A percentile compares a stretch with the other conserved stretches of the same genome.
These are phyloP conservation scores for Diorhabda elongata DNA, from an alignment of 1,140 invertebrate genomes.

Conservation along the genomic window DNA sequence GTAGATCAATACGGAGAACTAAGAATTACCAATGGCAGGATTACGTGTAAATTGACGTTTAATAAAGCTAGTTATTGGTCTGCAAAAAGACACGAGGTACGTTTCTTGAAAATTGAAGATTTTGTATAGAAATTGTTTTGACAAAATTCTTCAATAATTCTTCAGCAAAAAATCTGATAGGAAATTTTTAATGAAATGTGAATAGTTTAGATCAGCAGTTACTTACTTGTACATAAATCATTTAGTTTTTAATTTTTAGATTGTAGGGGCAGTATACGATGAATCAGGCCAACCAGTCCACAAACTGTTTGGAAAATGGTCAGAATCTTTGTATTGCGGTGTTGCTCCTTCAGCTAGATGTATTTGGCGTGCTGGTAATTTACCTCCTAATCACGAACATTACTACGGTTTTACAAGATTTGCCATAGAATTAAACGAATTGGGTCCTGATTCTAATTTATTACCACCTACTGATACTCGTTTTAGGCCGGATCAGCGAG, in stretches of 20 bases:
- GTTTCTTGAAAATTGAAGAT: not conserved
- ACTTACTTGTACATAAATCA: no score
- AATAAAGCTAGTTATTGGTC: constrained; percentile 81
- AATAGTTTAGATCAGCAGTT: no score
- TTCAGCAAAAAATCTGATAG: no score
- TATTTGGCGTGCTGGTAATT: constrained; percentile 74
- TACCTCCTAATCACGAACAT: constrained; percentile 74
- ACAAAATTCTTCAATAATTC: no score
- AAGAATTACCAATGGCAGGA: constrained; percentile 61
- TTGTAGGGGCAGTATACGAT: constrained; percentile 63
- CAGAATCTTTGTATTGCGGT: constrained; percentile 73
- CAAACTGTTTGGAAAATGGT: constrained; percentile 77
- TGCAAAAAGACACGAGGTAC: constrained; percentile 66
- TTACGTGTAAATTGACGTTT: constrained; percentile 76
- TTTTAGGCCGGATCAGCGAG: constrained; percentile 54
- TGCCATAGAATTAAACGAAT: constrained; percentile 81
- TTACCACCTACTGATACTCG: constrained; percentile 74
- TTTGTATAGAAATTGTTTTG: no score
- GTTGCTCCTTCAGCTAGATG: constrained; percentile 66
- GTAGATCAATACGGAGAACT: constrained; percentile 85
- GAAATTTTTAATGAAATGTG: no score
- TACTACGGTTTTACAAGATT: constrained; percentile 85
- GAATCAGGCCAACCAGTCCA: constrained; percentile 59
- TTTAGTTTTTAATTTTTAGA: constrained; percentile 31
- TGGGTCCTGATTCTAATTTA: constrained; percentile 60